Base-by-base conservation (phyloP, 2,113 vertebrate species). In the Clupea harengus region DNA sequence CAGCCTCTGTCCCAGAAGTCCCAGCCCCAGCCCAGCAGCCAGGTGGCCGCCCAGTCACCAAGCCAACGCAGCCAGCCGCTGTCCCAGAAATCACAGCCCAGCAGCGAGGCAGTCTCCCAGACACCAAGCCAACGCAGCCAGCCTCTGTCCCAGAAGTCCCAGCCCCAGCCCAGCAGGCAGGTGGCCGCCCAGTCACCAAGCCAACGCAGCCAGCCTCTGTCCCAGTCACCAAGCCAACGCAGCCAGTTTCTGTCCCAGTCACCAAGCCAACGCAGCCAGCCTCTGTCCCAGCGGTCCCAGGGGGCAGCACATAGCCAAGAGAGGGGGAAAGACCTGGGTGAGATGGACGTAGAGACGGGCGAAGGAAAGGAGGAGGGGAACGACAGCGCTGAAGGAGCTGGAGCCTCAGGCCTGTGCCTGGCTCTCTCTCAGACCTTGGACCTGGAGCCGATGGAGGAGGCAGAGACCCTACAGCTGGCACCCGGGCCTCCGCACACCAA, bases 361-460 rank as follows among this genome's bases (percentile, higher is more conserved):
- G 2, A 90, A 92, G 81, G 92, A 93, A 28, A 86, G 90, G 78
- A 90, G 90, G 82, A 83, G 72, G 86, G 20, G 45, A 91, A 83
- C 83, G 83, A 90, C 0, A 88, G 54, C 15, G 17, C n/a, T 4
- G 60, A 0, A 8, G 28, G 72, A 39, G 22, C 87, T 50, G 92
- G 90, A 64, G 85, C 89, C 49, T 94, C 85, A 44, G 91, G 88
- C 13, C 22, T 95, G 52, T 92, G 85, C 83, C 88, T 95, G 84
- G 90, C 83, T 8, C 93, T 94, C 15, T 95, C 95, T 10, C 92
- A 94, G 88, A 49, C 85, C 81, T 6, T 90, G 75, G 90, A 93
- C 78, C 93, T 92, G 7, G 93, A 94, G 86, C 92, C 93, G 5
- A 94, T 94, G 93, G 92, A 93, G 32, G 25, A 39, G 17, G 67